Evolutionary conservation across 2,888 invertebrate species (phyloP).

Genomic region (Holacanthella duospinosa): DNA sequence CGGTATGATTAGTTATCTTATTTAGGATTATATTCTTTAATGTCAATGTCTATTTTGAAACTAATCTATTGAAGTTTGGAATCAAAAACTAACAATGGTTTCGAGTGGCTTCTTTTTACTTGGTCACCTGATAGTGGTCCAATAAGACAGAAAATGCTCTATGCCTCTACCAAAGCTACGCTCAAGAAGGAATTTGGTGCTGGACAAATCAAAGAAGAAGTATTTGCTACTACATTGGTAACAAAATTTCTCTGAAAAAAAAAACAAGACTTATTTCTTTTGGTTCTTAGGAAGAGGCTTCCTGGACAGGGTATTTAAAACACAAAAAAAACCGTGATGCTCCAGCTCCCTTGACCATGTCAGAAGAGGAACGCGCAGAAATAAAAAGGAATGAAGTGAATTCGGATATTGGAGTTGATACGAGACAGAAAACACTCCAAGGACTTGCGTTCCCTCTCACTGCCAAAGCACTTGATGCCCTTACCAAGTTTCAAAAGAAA

Average conservation of each 20-base stretch:
- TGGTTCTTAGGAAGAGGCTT: constrained; percentile 60
- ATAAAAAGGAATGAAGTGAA: constrained; percentile 58
- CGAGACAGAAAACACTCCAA: constrained; percentile 76
- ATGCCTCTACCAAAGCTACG: constrained; percentile 94
- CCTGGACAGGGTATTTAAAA: constrained; percentile 66
- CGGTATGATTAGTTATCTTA: constrained; percentile 46
- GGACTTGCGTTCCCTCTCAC: constrained; percentile 83
- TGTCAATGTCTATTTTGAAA: not conserved
- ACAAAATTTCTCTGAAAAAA: constrained; percentile 18
- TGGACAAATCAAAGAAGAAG: constrained; percentile 83
- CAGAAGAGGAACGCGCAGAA: constrained; percentile 75
- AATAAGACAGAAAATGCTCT: constrained; percentile 91
- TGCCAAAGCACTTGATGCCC: constrained; percentile 62
- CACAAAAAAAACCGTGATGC: constrained; percentile 65
- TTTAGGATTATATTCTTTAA: constrained; percentile 2
- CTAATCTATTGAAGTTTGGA: constrained; percentile 57
- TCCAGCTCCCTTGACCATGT: constrained; percentile 78
- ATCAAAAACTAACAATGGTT: constrained; percentile 59
- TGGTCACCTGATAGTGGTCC: constrained; percentile 91
- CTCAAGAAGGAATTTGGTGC: constrained; percentile 92
- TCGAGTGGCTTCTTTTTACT: constrained; percentile 84
- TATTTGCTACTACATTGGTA: constrained; percentile 74
- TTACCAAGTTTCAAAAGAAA: constrained; percentile 61
- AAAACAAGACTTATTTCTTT: not conserved
- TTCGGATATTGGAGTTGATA: constrained; percentile 68